Base-by-base conservation (phyloP, 2,888 invertebrate species). In the Atrina japonica region DNA sequence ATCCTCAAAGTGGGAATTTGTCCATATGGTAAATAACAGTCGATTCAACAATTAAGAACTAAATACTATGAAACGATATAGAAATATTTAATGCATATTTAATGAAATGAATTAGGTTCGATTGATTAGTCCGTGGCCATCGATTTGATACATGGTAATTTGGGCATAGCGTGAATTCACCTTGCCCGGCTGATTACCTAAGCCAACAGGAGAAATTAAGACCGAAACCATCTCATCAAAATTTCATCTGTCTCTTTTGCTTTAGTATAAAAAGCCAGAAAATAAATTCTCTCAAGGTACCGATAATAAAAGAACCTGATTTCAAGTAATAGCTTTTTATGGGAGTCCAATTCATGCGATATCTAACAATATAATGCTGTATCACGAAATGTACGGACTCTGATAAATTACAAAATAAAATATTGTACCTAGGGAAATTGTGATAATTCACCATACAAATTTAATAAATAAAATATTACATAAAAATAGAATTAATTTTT, bases 41-140 rank as follows among this genome's bases (percentile, higher is more conserved):
- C 35, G 35, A 11, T 35, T 11, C 11, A 35, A 35, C 35, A 35
- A 35, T 35, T 35, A 35, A 35, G 35, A 35, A 7, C 35, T 35
- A 35, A 35, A 5, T 35, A 18, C 18, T 35, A 23, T 14, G 30
- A 40, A 18, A 35, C 18, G 35, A 40, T 30, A 56, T 56, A 35
- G 56, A 30, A 21, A 35, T 60, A 72, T 73, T 66, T 70, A 68
- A 73, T 76, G 73, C 76, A 76, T 76, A 76, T 73, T 76, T 73
- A 73, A 76, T 76, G 64, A 56, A 66, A 67, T 58, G 60, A 55
- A 72, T 63, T 67, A 63, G 41, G 49, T 45, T 16, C 9, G 43
- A 70, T 70, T 56, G 65, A 65, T 65, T 45, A 65, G 55, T 45
- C 47, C 35, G 55, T 45, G 11, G 23, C 16, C 18, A 60, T 60